Percentiles rank a stretch among this genome's conserved stretches.
phyloP scores from a whole-genome alignment of 2,888 invertebrate genomes.

The Auanema freiburgensis region DNA sequence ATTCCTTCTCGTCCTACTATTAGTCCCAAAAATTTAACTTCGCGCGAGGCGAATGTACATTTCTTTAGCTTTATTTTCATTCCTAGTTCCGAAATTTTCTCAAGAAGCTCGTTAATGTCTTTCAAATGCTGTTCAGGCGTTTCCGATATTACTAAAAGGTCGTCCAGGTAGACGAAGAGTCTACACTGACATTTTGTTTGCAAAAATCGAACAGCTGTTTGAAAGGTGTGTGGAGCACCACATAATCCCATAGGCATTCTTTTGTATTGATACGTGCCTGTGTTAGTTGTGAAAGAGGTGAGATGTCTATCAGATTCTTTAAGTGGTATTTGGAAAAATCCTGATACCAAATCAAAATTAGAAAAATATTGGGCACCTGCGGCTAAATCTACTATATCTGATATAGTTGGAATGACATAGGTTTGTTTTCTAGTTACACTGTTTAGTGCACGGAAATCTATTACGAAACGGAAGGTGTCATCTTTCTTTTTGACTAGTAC shows the following conservation, averaged over 20 bases:
- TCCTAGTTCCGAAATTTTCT: slow-evolving; percentile 20
- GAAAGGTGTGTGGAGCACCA: slow-evolving; percentile 31
- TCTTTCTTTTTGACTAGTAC: slow-evolving; percentile 23
- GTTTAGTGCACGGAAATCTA: slow-evolving; percentile 19
- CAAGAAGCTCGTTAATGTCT: slow-evolving; percentile 35
- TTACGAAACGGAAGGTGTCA: slow-evolving; percentile 11
- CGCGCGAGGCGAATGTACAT: slow-evolving; percentile 26
- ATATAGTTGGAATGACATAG: slow-evolving; percentile 17
- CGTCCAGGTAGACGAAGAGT: slow-evolving; percentile 36
- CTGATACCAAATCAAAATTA: slow-evolving; percentile 28
- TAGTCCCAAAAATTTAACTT: slow-evolving; percentile 38
- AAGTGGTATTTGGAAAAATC: slow-evolving; percentile 34
- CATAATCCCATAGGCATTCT: slow-evolving; percentile 37
- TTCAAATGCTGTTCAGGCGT: slow-evolving; percentile 29
- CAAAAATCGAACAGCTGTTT: slow-evolving; percentile 13
- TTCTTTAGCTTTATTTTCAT: slow-evolving; percentile 32
- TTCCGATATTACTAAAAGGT: slow-evolving; percentile 23
- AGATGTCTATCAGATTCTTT: slow-evolving; percentile 19
- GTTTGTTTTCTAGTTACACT: slow-evolving; percentile 16
- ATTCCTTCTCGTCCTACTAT: slow-evolving; percentile 33
- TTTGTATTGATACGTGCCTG: slow-evolving; percentile 30
- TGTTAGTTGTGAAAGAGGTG: slow-evolving; percentile 32
- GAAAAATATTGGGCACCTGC: slow-evolving; percentile 17
- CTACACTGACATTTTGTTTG: background rate
- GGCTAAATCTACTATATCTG: slow-evolving; percentile 14